phyloP scores from a whole-genome alignment of 2,888 invertebrate species.

The Mamestra brassicae region DNA sequence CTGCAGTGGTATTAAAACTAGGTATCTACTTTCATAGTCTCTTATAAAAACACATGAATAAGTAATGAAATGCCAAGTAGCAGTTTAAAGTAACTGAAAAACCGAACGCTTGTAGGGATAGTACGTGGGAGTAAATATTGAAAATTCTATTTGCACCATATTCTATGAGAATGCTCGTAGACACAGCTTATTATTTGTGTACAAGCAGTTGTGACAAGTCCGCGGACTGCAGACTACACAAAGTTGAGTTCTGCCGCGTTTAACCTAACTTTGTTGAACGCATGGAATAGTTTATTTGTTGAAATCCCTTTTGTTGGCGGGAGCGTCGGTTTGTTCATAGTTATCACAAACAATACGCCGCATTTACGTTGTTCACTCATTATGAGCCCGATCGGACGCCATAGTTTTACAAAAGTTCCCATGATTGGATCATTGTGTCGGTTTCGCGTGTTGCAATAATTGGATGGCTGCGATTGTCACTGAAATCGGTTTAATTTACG shows the following conservation, averaged over 20 bases:
- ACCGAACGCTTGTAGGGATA: constrained; percentile 18
- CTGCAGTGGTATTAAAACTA: constrained; percentile 23
- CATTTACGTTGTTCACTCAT: constrained; percentile 61
- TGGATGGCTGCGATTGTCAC: constrained; percentile 39
- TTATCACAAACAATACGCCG: constrained; percentile 65
- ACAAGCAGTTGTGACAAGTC: constrained; percentile 48
- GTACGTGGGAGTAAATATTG: no score
- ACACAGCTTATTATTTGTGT: constrained; percentile 50
- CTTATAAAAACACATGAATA: no score
- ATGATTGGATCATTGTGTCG: constrained; percentile 52
- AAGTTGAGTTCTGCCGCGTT: constrained; percentile 54
- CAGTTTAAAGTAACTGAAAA: constrained; percentile 39
- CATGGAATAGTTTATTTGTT: constrained; percentile 64
- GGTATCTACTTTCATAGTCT: no score
- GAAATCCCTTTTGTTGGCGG: constrained; percentile 57
- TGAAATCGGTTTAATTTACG: constrained; percentile 46
- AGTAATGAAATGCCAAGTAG: constrained; percentile 18
- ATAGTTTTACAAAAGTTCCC: constrained; percentile 45
- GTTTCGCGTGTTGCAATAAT: constrained; percentile 45
- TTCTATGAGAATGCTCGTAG: constrained; percentile 7
- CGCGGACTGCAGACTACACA: constrained; percentile 18
- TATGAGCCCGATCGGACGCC: constrained; percentile 42
- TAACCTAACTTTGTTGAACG: constrained; percentile 64
- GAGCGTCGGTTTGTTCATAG: constrained; percentile 49
- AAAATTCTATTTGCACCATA: constrained; percentile 26